phyloP scores from a whole-genome alignment of 2,113 vertebrate species.

The Gymnorhina tibicen region DNA sequence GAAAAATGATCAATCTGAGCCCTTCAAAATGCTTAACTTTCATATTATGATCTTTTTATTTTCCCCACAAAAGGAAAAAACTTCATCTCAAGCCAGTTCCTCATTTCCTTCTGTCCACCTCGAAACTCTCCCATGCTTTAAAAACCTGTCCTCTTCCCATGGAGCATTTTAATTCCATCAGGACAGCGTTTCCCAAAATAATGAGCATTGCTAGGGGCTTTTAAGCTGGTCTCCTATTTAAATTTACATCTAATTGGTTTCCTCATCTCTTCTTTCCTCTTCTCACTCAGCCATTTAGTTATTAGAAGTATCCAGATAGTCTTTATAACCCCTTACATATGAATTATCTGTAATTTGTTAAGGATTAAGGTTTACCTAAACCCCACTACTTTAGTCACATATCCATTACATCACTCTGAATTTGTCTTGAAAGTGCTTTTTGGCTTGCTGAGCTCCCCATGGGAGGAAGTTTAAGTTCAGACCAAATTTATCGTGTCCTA shows the following conservation, averaged over 20 bases:
- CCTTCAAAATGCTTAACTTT: neutral
- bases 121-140: neutral
- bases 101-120: neutral
- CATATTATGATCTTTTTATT: neutral
- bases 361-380: constrained; percentile 15
- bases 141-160: constrained; percentile 15
- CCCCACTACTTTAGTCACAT: neutral
- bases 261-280: neutral
- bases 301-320: neutral
- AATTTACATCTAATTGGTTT: neutral
- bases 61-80: neutral
- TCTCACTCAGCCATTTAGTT: neutral
- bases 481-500: neutral
- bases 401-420: neutral
- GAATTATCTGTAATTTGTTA: constrained; percentile 31
- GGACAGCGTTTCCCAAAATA: neutral
- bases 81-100: neutral
- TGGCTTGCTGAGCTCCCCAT: neutral
- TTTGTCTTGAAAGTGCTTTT: constrained; percentile 5
- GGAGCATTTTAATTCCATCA: neutral
- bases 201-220: neutral
- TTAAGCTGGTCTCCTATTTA: neutral
- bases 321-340: neutral
- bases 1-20: neutral
- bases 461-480: constrained; percentile 32